Evolutionary conservation across 2,797 vertebrate species (phyloP), one percentile per base, ranked within the genome.

Genomic region (Knipowitschia caucasica): DNA sequence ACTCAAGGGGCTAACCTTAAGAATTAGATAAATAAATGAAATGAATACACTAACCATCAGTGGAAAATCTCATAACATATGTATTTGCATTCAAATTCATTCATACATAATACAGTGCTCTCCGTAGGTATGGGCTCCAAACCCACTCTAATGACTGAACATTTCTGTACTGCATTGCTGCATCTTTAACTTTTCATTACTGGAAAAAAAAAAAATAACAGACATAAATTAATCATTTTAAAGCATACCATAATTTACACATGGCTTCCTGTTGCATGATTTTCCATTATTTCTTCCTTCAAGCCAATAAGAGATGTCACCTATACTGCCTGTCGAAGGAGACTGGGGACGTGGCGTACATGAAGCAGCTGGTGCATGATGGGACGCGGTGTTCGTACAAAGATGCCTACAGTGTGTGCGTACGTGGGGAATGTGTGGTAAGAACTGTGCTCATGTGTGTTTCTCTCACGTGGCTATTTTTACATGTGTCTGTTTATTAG

Each of bases 361-460:
- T 98, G 96, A 98, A 96, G 36, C 93, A 94, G 60, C 87, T 96
- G 64, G 92, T 93, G 7, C 95, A 97, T 0, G 97, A 99, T 0
- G 97, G 96, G 11, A 99, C 97, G 0, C 92, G 86, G 15, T 99
- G 97, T 53, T 99, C 97, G 11, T 99, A 99, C 71, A 95, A 92
- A 71, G 95, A 99, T 18, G 91, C 94, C 0, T 95, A 95, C 73
- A 98, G 95, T 76, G 90, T 99, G 36, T 99, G 97, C 12, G 94
- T 98, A 45, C 93, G 95, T 0, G 97, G 95, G n/a, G 97, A 98
- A 38, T 99, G 97, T 24, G 93, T 98, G 93, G 96, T 99, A 83
- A 94, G 95, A 36, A 27, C 7, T 3, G 4, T 0, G 18, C 27
- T 6, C 7, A 17, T 2, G 0, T 7, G 30, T 20, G 5, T 52